Percentiles rank a stretch among this genome's conserved stretches.
Evolutionary conservation across 2,797 vertebrate species (phyloP).

Genomic region (Columba guinea): DNA sequence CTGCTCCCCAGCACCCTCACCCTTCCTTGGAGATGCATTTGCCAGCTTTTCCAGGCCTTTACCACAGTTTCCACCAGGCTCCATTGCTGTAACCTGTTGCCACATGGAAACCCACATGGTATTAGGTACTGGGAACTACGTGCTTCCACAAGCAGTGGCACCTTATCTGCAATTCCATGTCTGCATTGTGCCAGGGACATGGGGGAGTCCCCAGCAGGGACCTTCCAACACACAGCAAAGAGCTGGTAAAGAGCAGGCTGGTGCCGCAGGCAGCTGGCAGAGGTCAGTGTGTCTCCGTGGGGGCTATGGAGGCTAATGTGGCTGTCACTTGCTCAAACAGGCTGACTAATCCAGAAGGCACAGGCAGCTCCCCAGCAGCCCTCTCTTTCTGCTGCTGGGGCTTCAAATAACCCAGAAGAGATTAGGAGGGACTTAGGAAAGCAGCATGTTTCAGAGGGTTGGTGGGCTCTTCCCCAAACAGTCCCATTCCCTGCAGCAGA

Average conservation of each 20-base stretch:
- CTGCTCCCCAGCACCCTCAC: neutral
- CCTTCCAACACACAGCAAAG: neutral
- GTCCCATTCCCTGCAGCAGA: neutral
- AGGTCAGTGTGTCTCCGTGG: fast-evolving
- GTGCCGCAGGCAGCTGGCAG: neutral
- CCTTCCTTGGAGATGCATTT: neutral
- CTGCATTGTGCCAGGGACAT: neutral
- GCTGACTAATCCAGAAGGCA: neutral
- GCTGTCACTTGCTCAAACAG: neutral
- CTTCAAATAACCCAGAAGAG: neutral
- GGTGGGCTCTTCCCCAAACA: neutral
- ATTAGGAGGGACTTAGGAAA: neutral
- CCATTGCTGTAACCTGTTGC: neutral
- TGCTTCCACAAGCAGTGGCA: neutral
- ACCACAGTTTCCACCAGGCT: neutral
- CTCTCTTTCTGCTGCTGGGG: neutral
- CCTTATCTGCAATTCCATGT: neutral
- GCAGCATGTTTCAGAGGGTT: neutral
- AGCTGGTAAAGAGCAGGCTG: neutral
- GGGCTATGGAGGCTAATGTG: neutral
- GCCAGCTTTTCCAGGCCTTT: neutral
- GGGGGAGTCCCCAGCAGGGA: neutral
- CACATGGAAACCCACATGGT: neutral
- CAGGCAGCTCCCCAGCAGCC: neutral
- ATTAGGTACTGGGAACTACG: neutral